These are phyloP conservation scores for Nymphalis c-album DNA, from an alignment of 2,888 invertebrate species.

Conservation along the genomic window DNA sequence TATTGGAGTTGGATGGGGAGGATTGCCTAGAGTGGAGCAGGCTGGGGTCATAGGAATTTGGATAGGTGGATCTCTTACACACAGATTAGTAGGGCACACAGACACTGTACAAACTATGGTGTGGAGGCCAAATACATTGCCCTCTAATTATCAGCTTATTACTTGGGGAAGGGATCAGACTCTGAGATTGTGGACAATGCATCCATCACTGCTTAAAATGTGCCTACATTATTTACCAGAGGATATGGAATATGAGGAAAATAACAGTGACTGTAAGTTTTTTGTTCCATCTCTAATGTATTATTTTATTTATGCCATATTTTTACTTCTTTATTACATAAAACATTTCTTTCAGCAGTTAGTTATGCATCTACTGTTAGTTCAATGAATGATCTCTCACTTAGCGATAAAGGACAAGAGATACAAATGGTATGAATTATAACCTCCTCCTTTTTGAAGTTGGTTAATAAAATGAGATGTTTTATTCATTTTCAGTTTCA, in stretches of 20 bases:
- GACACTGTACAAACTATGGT: conserved; percentile 97
- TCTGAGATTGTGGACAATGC: conserved; percentile 94
- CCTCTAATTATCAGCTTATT: conserved; percentile 89
- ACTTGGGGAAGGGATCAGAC: conserved; percentile 98
- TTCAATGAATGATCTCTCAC: conserved; percentile 65
- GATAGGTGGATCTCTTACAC: conserved; percentile 86
- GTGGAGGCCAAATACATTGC: conserved; percentile 89
- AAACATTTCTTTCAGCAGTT: conserved; percentile 56
- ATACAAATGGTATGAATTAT: conserved; percentile 62
- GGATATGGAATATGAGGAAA: conserved; percentile 81
- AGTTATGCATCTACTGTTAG: conserved; percentile 73
- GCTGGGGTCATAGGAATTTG: conserved; percentile 81
- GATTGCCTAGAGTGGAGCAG: conserved; percentile 89
- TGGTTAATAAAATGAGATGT: not conserved
- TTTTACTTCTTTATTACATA: no score
- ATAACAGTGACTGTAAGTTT: conserved; percentile 72
- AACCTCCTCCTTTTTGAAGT: no score
- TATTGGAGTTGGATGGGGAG: conserved; percentile 94
- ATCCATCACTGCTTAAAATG: conserved; percentile 90
- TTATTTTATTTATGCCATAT: not conserved
- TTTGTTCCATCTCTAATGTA: not conserved
- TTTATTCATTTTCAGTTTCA: not conserved
- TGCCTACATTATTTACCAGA: conserved; percentile 85
- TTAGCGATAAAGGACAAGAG: conserved; percentile 65
- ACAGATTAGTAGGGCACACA: conserved; percentile 95